Evolutionary conservation across 2,797 vertebrate genomes (phyloP).

Genomic region (Fundulus diaphanus): DNA sequence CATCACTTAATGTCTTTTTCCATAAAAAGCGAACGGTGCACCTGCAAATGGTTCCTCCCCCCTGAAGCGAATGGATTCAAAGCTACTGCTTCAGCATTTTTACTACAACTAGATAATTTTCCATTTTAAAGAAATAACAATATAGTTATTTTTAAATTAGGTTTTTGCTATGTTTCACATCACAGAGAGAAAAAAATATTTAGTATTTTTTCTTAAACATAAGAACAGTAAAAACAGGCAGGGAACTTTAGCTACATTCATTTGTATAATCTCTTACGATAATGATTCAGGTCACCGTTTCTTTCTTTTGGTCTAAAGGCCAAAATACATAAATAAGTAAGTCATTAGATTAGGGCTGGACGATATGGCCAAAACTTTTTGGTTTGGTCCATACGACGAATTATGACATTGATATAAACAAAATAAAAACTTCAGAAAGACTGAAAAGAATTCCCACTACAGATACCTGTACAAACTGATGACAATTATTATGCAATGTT

Average conservation of each 20-base stretch:
- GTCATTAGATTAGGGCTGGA: too few relatives aligned
- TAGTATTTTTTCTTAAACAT: not conserved
- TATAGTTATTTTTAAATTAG: constrained; percentile 3
- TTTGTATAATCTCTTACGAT: not conserved
- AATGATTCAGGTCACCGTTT: not conserved
- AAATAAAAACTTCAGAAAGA: too few relatives aligned
- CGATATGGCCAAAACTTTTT: too few relatives aligned
- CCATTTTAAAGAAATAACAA: constrained; percentile 40
- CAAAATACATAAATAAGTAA: too few relatives aligned
- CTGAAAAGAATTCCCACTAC: too few relatives aligned
- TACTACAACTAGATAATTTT: constrained; percentile 32
- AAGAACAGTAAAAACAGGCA: not conserved
- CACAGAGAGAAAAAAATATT: too few relatives aligned
- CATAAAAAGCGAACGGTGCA: constrained; percentile 61
- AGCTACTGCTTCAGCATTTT: constrained; percentile 56
- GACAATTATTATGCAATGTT: too few relatives aligned
- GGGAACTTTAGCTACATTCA: not conserved
- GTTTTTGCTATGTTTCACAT: not conserved
- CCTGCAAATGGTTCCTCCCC: constrained; percentile 23
- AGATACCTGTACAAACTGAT: too few relatives aligned
- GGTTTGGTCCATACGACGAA: too few relatives aligned
- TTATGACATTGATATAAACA: too few relatives aligned
- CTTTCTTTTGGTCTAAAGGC: not conserved
- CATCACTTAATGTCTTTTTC: constrained; percentile 70
- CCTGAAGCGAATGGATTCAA: constrained; percentile 57